phyloP scores from a whole-genome alignment of 1,140 invertebrate species.

The Pseudomyrmex pallidus region DNA sequence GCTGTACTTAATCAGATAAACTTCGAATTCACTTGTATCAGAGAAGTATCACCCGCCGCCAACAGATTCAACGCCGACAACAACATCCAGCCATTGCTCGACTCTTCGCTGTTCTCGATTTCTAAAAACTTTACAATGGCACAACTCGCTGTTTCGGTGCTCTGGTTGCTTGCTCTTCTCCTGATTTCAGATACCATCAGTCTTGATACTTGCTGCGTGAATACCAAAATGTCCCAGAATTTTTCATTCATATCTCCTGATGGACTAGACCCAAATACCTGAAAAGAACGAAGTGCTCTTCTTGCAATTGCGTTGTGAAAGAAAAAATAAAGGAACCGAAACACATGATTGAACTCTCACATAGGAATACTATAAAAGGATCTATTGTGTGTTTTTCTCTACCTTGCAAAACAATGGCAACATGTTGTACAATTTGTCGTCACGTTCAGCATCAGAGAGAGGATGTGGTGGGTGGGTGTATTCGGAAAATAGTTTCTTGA shows the following conservation, averaged over 20 bases:
- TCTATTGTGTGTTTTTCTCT: constrained; percentile 69
- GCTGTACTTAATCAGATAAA: constrained; percentile 64
- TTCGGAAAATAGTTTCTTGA: constrained; percentile 98
- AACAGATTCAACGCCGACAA: constrained; percentile 96
- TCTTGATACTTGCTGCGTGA: constrained; percentile 97
- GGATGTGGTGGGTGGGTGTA: constrained; percentile 94
- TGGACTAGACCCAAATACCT: constrained; percentile 96
- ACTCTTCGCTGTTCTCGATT: constrained; percentile 96
- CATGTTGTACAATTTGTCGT: constrained; percentile 99
- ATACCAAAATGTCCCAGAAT: constrained; percentile 96
- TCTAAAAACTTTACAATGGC: constrained; percentile 98
- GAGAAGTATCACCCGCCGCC: constrained; percentile 92
- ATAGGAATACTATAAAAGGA: not conserved
- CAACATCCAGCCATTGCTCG: constrained; percentile 98
- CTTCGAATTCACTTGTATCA: constrained; percentile 88
- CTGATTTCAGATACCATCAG: constrained; percentile 98
- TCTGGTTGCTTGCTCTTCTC: constrained; percentile 96
- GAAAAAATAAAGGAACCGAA: not conserved
- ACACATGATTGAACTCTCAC: not conserved
- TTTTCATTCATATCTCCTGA: constrained; percentile 97
- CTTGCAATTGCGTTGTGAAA: not conserved
- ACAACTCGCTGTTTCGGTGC: constrained; percentile 97
- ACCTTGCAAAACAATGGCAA: constrained; percentile 99
- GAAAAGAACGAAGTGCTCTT: constrained; percentile 10
- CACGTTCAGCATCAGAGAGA: constrained; percentile 92